Percentiles rank a stretch among this genome's conserved stretches.
Conservation (phyloP, 2,888 invertebrate genomes). For the Ophion obscuratus region DNA sequence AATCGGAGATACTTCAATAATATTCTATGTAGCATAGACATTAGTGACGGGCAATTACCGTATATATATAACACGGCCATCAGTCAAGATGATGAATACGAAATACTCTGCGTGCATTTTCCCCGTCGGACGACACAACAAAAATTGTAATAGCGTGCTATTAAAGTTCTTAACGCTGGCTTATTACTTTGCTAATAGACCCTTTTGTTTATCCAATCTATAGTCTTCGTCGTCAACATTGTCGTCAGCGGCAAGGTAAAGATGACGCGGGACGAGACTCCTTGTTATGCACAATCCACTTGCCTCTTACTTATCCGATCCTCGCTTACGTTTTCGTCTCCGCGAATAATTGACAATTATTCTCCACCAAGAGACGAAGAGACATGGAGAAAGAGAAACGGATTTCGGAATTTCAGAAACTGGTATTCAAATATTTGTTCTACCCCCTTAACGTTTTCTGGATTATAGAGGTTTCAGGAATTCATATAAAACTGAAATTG, state of each 20-base stretch:
- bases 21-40: background rate
- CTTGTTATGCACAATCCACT: conserved; percentile 20
- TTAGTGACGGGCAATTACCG: background rate
- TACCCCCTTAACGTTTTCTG: background rate
- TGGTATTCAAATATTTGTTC: background rate
- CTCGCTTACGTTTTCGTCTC: background rate
- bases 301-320: conserved; percentile 18
- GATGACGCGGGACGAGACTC: conserved; percentile 30
- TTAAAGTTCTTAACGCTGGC: conserved; percentile 72
- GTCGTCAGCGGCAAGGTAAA: conserved; percentile 27
- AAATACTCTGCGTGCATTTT: conserved; percentile 27
- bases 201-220: conserved; percentile 71
- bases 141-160: conserved; percentile 46
- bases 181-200: conserved; percentile 75
- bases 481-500: background rate
- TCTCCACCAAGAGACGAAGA: background rate
- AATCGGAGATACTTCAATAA: background rate
- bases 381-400: background rate
- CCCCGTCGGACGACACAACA: conserved; percentile 4
- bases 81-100: conserved; percentile 1
- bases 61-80: background rate
- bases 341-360: conserved; percentile 40
- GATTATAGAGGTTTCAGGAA: background rate
- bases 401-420: background rate
- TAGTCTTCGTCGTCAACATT: conserved; percentile 21